Conservation (phyloP, 1,140 invertebrate genomes). For the Nebria ingens region DNA sequence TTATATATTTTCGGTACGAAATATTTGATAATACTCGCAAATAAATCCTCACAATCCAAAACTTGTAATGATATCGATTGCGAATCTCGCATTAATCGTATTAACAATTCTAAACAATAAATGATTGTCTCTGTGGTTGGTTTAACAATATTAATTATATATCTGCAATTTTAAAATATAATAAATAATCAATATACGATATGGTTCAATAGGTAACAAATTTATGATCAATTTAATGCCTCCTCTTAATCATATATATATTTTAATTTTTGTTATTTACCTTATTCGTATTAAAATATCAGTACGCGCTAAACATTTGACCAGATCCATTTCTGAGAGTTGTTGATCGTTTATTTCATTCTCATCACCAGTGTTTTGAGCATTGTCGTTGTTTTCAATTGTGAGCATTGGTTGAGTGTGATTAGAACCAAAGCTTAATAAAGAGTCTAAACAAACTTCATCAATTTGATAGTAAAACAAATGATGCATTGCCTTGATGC, state of each 20-base stretch:
- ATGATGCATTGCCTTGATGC: slow-evolving; percentile 59
- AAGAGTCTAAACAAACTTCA: slow-evolving; percentile 60
- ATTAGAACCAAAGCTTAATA: slow-evolving; percentile 55
- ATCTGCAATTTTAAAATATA: slow-evolving; percentile 42
- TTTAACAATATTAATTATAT: slow-evolving; percentile 53
- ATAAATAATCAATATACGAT: slow-evolving; percentile 11
- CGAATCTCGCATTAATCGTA: slow-evolving; percentile 55
- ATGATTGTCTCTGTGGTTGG: slow-evolving; percentile 53
- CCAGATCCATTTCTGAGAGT: slow-evolving; percentile 63
- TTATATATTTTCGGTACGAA: slow-evolving; percentile 42
- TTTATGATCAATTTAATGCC: no score
- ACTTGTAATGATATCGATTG: slow-evolving; percentile 47
- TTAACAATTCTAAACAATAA: slow-evolving; percentile 59
- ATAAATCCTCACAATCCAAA: slow-evolving; percentile 42
- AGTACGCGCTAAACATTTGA: slow-evolving; percentile 61
- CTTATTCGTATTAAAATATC: slow-evolving; percentile 60
- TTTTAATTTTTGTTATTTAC: no score
- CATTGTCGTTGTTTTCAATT: slow-evolving; percentile 39
- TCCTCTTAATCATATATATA: no score
- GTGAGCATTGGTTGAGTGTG: slow-evolving; percentile 49
- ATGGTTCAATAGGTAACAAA: slow-evolving; percentile 14
- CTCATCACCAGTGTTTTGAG: slow-evolving; percentile 48
- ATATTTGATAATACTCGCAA: slow-evolving; percentile 43
- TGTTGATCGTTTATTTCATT: slow-evolving; percentile 72
- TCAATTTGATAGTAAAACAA: slow-evolving; percentile 66